Evolutionary conservation across 1,140 invertebrate species (phyloP).

Genomic region (Sminthurides bifidus): DNA sequence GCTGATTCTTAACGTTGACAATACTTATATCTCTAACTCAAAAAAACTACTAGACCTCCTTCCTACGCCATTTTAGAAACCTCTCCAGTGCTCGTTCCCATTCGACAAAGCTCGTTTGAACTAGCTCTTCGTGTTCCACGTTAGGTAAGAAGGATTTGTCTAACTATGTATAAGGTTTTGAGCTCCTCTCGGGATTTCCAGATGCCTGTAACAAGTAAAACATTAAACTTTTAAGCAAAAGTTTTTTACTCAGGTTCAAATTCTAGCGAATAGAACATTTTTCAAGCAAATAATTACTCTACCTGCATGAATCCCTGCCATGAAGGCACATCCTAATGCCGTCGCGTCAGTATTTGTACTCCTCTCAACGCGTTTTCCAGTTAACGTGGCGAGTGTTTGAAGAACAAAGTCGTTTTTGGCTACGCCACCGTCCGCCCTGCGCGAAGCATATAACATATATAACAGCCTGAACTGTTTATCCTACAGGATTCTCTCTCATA

Average conservation of each 20-base stretch:
- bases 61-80: constrained; percentile 48
- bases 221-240: not conserved
- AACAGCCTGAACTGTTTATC: not conserved
- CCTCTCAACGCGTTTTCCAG: constrained; percentile 58
- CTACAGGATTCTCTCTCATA: not conserved
- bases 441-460: constrained; percentile 30
- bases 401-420: constrained; percentile 79
- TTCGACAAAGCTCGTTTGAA: constrained; percentile 33
- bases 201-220: constrained; percentile 46
- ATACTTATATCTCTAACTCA: too few relatives aligned
- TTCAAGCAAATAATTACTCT: not conserved
- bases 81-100: constrained; percentile 57
- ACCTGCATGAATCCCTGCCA: constrained; percentile 53
- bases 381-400: constrained; percentile 72
- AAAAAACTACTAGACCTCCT: too few relatives aligned
- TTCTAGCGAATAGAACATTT: not conserved
- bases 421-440: constrained; percentile 84
- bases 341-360: constrained; percentile 56
- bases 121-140: constrained; percentile 23
- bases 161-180: constrained; percentile 43
- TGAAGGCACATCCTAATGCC: constrained; percentile 61
- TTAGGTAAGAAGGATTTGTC: constrained; percentile 47
- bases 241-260: not conserved
- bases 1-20: too few relatives aligned
- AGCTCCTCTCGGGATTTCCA: constrained; percentile 60